Conservation (phyloP, 2,797 vertebrate genomes). For the Myripristis murdjan region DNA sequence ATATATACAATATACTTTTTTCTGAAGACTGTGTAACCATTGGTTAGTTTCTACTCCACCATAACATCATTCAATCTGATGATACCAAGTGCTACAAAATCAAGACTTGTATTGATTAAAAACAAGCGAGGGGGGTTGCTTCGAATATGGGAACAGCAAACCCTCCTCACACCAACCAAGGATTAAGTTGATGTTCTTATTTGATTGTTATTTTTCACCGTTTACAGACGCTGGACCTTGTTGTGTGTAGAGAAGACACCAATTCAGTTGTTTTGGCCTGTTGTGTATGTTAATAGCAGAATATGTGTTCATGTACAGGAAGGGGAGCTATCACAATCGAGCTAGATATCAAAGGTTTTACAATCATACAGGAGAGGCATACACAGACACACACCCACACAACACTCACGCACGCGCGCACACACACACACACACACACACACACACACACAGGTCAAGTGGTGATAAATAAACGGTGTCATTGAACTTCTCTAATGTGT, state of each 20-base stretch:
- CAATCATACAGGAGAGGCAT: slow-evolving; percentile 60
- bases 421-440: slow-evolving; percentile 37
- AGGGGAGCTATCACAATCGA: slow-evolving; percentile 69
- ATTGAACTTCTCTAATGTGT: slow-evolving; percentile 75
- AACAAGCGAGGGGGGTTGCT: slow-evolving; percentile 48
- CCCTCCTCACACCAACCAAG: slow-evolving; percentile 58
- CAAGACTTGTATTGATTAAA: slow-evolving; percentile 68
- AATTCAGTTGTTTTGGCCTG: slow-evolving; percentile 72
- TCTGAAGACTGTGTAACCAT: slow-evolving; percentile 95
- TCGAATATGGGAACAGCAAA: slow-evolving; percentile 46
- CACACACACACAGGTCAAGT: slow-evolving; percentile 70
- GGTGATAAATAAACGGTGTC: slow-evolving; percentile 85
- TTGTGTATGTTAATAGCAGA: slow-evolving; percentile 81
- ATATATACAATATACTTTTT: slow-evolving; percentile 91
- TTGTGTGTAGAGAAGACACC: slow-evolving; percentile 80
- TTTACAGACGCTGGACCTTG: slow-evolving; percentile 75
- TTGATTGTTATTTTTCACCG: slow-evolving; percentile 75
- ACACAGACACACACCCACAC: slow-evolving; percentile 29
- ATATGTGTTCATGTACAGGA: slow-evolving; percentile 83
- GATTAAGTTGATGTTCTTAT: slow-evolving; percentile 74
- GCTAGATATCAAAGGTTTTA: slow-evolving; percentile 74
- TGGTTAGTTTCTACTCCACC: slow-evolving; percentile 85
- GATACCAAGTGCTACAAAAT: slow-evolving; percentile 81
- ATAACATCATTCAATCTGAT: slow-evolving; percentile 80
- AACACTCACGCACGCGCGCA: slow-evolving; percentile 9